Evolutionary conservation across 2,888 invertebrate genomes (phyloP).

Genomic region (Ophioninae sp.): DNA sequence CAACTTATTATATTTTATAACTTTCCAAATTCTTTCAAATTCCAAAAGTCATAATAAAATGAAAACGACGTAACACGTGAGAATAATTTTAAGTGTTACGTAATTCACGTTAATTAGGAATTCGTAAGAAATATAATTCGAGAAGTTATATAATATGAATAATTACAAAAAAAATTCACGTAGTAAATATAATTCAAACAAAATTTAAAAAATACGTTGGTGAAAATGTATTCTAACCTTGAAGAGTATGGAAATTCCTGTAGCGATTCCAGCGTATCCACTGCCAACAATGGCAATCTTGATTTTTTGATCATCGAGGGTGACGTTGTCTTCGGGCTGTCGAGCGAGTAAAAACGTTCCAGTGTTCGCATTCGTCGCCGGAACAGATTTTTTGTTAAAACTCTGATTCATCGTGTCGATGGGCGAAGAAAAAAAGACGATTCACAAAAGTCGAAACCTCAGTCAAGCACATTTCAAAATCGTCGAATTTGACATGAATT

Average conservation of each 20-base stretch:
- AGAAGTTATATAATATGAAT: background rate
- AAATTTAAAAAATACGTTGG: slow-evolving; percentile 7
- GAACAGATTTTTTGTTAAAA: slow-evolving; percentile 47
- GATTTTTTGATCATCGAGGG: slow-evolving; percentile 70
- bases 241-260: slow-evolving; percentile 73
- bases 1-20: too few species aligned
- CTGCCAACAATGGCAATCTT: slow-evolving; percentile 76
- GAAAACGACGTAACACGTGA: too few species aligned
- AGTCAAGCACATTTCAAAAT: too few species aligned
- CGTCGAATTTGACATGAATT: too few species aligned
- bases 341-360: slow-evolving; percentile 73
- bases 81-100: too few species aligned
- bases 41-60: too few species aligned
- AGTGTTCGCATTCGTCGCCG: slow-evolving; percentile 66
- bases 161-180: background rate
- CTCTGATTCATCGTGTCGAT: slow-evolving; percentile 35
- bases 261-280: slow-evolving; percentile 74
- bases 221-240: slow-evolving; percentile 69
- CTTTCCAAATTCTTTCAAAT: too few species aligned
- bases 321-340: slow-evolving; percentile 68
- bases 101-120: too few species aligned
- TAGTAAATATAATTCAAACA: slow-evolving; percentile 48
- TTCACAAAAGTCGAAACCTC: slow-evolving; percentile 9
- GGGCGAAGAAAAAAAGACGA: background rate
- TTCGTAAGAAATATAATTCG: too few species aligned